A percentile compares a stretch with the other conserved stretches of the same genome.
These are phyloP conservation scores for Augiades crinisus DNA, from an alignment of 2,888 invertebrate species.

Conservation along the genomic window DNA sequence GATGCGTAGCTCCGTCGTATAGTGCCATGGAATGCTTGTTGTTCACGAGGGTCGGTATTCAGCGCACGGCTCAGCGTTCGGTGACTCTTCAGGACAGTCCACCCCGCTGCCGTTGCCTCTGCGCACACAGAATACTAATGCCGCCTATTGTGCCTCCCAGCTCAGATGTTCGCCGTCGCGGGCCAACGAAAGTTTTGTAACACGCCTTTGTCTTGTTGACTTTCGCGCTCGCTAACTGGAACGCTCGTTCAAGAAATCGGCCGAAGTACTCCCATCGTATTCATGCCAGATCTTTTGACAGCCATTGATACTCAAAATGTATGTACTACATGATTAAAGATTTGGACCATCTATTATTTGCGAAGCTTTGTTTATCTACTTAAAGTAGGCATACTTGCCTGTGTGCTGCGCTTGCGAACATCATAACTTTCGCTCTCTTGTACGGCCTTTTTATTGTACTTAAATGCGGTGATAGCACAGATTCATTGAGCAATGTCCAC, in stretches of 20 bases:
- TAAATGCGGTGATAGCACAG: constrained; percentile 27
- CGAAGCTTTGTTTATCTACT: background rate
- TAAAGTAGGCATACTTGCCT: constrained; percentile 7
- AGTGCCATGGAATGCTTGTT: constrained; percentile 55
- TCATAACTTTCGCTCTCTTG: constrained; percentile 28
- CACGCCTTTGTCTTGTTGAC: constrained; percentile 67
- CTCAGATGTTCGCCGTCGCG: constrained; percentile 50
- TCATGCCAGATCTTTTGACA: constrained; percentile 37
- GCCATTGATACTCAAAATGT: constrained; percentile 37
- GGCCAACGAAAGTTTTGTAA: constrained; percentile 70
- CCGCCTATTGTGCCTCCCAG: constrained; percentile 53
- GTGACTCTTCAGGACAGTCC: constrained; percentile 72
- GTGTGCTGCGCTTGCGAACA: constrained; percentile 19
- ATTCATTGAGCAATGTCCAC: constrained; percentile 34
- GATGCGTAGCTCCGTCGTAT: constrained; percentile 53
- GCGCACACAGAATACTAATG: constrained; percentile 71
- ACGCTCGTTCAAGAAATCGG: constrained; percentile 52
- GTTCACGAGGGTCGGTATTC: constrained; percentile 58
- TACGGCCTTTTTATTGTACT: constrained; percentile 20
- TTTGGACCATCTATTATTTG: constrained; percentile 13
- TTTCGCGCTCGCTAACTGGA: constrained; percentile 66
- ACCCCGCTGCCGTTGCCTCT: constrained; percentile 58
- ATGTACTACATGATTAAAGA: constrained; percentile 21
- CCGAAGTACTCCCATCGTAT: constrained; percentile 37
- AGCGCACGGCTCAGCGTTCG: constrained; percentile 65